Percentiles rank a stretch among this genome's conserved stretches.
phyloP scores from a whole-genome alignment of 2,888 invertebrate species.

The Ischnus inquisitorius region DNA sequence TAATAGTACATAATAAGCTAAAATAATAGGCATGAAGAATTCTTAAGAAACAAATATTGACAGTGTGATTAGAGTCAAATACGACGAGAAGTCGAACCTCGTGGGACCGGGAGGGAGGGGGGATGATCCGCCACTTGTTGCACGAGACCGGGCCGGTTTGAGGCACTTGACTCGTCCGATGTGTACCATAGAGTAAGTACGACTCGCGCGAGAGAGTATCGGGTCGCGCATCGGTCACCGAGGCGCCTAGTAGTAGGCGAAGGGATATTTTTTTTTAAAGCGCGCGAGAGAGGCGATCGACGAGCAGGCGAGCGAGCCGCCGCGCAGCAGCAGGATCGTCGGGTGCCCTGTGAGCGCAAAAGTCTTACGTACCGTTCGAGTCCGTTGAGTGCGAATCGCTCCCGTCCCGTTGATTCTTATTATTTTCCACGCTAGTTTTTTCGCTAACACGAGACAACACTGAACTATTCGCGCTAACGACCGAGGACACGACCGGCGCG shows the following conservation, averaged over 20 bases:
- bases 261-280: background rate
- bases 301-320: background rate
- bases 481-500: constrained; percentile 77
- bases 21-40: too few relatives aligned
- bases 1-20: too few relatives aligned
- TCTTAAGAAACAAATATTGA: too few relatives aligned
- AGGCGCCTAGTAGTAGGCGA: background rate
- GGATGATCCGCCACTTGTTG: constrained; percentile 3
- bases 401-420: constrained; percentile 38
- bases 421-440: constrained; percentile 16
- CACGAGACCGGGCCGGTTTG: background rate
- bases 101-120: background rate
- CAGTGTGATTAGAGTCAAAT: too few relatives aligned
- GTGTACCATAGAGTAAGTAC: too few relatives aligned
- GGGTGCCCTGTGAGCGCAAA: constrained; percentile 11
- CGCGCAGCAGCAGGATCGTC: background rate
- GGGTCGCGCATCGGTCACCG: background rate
- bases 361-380: constrained; percentile 76
- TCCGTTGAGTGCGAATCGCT: constrained; percentile 59
- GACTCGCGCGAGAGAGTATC: too few relatives aligned
- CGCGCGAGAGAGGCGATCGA: background rate
- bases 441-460: constrained; percentile 65
- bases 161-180: too few relatives aligned
- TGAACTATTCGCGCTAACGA: constrained; percentile 72
- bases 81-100: too few relatives aligned